Conservation (phyloP, 2,888 invertebrate genomes). For the Dilophus febrilis region DNA sequence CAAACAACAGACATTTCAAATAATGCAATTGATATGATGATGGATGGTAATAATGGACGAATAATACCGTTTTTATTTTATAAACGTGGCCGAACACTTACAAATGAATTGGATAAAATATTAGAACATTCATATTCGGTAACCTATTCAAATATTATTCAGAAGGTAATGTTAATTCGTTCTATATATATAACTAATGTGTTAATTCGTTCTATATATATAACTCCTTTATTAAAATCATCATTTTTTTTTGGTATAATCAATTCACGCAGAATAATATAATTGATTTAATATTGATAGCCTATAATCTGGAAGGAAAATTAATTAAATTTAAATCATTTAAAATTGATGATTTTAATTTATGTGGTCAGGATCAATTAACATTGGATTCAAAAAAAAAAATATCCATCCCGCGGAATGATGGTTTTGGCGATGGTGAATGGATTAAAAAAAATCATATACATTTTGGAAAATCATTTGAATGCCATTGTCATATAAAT, state of each 20-base stretch:
- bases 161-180: too few species aligned
- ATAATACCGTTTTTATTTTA: constrained; percentile 26
- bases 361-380: constrained; percentile 5
- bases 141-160: too few species aligned
- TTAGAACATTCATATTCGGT: constrained; percentile 11
- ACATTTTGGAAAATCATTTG: constrained; percentile 9
- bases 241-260: too few species aligned
- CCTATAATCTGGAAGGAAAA: constrained; percentile 5
- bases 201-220: too few species aligned
- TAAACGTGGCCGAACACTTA: constrained; percentile 19
- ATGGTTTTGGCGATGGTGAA: too few species aligned
- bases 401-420: too few species aligned
- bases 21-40: too few species aligned
- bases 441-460: too few species aligned
- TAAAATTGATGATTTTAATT: constrained; percentile 7
- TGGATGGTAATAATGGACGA: constrained; percentile 6
- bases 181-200: too few species aligned
- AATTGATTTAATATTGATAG: constrained; percentile 2
- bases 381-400: not conserved
- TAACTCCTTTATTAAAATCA: too few species aligned
- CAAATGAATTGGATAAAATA: constrained; percentile 10
- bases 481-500: constrained; percentile 17
- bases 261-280: too few species aligned
- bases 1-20: constrained; percentile 14
- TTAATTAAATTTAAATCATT: constrained; percentile 3